These are phyloP conservation scores for Okapia johnstoni DNA, from an alignment of 2,113 vertebrate species.

Conservation along the genomic window DNA sequence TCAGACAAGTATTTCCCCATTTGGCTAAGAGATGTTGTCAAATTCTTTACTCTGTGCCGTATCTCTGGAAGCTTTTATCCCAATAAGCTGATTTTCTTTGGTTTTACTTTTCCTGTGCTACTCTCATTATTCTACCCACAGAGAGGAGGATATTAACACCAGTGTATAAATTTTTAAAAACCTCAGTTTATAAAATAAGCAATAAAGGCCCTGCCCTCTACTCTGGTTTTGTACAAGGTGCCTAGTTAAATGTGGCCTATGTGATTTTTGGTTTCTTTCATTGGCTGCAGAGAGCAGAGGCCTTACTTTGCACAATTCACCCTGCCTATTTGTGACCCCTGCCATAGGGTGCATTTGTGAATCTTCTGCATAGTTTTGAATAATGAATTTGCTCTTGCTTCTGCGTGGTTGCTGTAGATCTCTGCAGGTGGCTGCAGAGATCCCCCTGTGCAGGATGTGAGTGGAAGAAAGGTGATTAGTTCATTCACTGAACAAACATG, in stretches of 20 bases:
- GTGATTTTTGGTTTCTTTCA: neutral
- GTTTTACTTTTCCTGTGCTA: neutral
- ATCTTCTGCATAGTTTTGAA: neutral
- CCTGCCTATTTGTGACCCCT: neutral
- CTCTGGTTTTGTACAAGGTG: neutral
- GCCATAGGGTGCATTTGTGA: neutral
- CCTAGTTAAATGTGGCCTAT: neutral
- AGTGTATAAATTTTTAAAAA: neutral
- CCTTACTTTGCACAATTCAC: neutral
- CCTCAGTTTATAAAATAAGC: slow-evolving; percentile 38
- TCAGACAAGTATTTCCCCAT: neutral
- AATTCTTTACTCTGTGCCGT: neutral
- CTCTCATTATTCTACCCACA: slow-evolving; percentile 9
- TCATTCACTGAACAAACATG: neutral
- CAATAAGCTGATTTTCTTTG: neutral
- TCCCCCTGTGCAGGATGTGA: neutral
- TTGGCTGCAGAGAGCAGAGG: neutral
- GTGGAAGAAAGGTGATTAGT: neutral
- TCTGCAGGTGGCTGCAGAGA: neutral
- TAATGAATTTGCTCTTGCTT: neutral
- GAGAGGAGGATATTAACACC: slow-evolving; percentile 16
- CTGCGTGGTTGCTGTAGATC: neutral
- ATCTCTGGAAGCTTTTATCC: neutral
- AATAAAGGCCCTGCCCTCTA: neutral
- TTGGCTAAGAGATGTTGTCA: neutral